Conservation (phyloP, 1,140 invertebrate genomes). For the Chironomus tepperi region DNA sequence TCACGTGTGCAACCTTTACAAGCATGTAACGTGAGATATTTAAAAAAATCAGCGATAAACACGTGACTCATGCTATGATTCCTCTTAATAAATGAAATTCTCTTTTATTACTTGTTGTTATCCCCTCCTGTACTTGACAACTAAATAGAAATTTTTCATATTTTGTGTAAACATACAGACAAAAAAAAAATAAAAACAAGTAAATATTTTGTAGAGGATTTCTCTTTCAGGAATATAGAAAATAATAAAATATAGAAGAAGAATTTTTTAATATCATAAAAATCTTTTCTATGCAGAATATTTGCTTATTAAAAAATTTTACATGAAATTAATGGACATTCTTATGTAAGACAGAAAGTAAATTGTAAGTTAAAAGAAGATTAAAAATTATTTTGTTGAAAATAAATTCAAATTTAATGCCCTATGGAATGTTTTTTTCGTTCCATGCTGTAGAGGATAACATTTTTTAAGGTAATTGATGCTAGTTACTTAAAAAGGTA, state of each 20-base stretch:
- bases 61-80: constrained; percentile 6
- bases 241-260: background rate
- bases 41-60: constrained; percentile 6
- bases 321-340: constrained; percentile 2
- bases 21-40: background rate
- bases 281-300: background rate
- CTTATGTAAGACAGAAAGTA: background rate
- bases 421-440: no score
- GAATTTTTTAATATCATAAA: constrained; percentile 3
- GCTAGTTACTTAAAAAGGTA: no score
- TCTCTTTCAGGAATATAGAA: background rate
- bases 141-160: background rate
- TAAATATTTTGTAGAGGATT: background rate
- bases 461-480: no score
- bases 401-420: background rate
- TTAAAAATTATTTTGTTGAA: background rate
- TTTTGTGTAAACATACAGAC: no score
- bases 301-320: background rate
- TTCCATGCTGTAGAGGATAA: no score
- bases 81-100: background rate
- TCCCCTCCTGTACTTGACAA: constrained; percentile 5
- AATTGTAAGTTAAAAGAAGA: background rate
- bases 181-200: no score
- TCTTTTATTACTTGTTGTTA: background rate
- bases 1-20: background rate